Evolutionary conservation across 2,888 invertebrate genomes (phyloP).

Genomic region (Cryptus viduatorius): DNA sequence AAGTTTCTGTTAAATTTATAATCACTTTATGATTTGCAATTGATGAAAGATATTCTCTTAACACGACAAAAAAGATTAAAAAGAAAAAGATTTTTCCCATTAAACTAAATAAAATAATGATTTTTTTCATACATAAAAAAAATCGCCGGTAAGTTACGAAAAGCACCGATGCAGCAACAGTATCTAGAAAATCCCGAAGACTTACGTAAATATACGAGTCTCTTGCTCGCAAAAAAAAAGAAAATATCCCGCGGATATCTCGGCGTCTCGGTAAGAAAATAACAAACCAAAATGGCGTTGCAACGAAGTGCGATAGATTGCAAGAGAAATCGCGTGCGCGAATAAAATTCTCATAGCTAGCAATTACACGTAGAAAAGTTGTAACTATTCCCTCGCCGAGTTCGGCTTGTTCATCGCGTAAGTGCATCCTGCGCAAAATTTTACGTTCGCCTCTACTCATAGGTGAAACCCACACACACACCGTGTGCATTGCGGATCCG

Average conservation of each 20-base stretch:
- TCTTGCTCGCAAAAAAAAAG: not conserved
- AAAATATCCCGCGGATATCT: not conserved
- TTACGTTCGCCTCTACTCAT: slow-evolving; percentile 18
- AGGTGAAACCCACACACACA: slow-evolving; percentile 35
- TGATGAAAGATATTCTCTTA: no score
- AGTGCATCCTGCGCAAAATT: slow-evolving; percentile 58
- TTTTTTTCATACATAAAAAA: no score
- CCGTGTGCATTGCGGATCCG: slow-evolving; percentile 34
- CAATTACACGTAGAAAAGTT: slow-evolving; percentile 53
- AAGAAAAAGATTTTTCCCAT: not conserved
- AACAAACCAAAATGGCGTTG: slow-evolving; percentile 53
- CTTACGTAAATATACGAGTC: not conserved
- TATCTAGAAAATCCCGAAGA: not conserved
- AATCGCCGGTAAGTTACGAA: not conserved
- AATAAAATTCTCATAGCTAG: not conserved
- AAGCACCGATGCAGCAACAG: not conserved
- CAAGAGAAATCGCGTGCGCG: slow-evolving; percentile 63
- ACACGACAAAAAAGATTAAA: no score
- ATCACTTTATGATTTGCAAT: no score
- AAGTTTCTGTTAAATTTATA: no score
- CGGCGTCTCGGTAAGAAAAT: not conserved
- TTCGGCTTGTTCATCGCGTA: not conserved
- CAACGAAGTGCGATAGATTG: not conserved
- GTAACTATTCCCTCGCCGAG: slow-evolving; percentile 30
- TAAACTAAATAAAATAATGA: no score